Conservation (phyloP, 2,113 vertebrate species). For the Bothrops jararaca region DNA sequence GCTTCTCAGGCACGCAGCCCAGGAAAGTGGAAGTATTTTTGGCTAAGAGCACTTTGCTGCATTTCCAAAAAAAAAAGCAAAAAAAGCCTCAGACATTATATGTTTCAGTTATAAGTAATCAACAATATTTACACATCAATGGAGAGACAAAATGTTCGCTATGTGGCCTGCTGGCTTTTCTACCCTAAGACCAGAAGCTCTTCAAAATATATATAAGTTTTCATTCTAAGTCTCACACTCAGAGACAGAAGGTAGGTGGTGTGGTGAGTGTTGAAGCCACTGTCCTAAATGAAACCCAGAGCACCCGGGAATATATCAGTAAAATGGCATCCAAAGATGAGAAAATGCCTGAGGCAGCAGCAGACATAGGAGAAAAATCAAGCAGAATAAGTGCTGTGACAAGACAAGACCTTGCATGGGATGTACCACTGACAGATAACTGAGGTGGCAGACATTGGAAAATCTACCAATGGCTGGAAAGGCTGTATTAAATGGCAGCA, state of each 20-base stretch:
- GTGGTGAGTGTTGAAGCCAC: neutral
- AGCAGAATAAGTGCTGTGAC: neutral
- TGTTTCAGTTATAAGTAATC: neutral
- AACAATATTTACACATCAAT: neutral
- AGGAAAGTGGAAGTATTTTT: constrained; percentile 42
- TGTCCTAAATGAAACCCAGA: neutral
- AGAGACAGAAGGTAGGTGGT: no score
- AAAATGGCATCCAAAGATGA: neutral
- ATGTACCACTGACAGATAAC: no score
- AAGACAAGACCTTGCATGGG: no score
- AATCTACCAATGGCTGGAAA: no score
- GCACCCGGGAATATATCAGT: neutral
- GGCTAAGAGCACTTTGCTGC: fast-evolving
- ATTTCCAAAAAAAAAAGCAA: constrained; percentile 1
- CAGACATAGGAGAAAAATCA: neutral
- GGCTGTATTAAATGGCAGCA: no score
- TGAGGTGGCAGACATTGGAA: no score
- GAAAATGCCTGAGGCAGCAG: neutral
- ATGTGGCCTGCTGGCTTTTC: neutral
- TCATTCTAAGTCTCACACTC: no score
- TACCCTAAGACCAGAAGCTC: neutral
- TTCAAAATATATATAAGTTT: neutral
- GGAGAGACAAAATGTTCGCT: neutral
- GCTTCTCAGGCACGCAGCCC: constrained; percentile 20
- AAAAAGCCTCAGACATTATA: constrained; percentile 11